These are phyloP conservation scores for Eurois occulta DNA, from an alignment of 2,888 invertebrate genomes.

Conservation along the genomic window DNA sequence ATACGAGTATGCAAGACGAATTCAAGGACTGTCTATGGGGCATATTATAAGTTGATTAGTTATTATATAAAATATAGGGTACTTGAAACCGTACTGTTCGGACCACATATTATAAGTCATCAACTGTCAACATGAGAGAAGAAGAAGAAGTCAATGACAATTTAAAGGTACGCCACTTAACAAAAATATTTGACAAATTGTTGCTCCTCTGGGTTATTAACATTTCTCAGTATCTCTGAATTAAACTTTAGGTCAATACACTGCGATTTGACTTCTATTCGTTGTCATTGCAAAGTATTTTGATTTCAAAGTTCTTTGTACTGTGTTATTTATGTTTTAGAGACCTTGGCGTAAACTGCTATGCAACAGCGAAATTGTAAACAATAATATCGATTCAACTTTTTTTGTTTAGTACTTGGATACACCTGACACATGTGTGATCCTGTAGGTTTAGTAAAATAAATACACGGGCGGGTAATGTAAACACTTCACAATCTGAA, in stretches of 20 bases:
- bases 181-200: constrained; percentile 2
- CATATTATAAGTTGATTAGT: neutral
- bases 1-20: neutral
- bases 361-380: constrained; percentile 2
- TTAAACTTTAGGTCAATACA: constrained; percentile 34
- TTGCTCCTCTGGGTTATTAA: constrained; percentile 31
- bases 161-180: neutral
- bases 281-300: constrained; percentile 43
- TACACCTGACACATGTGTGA: neutral
- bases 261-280: constrained; percentile 35
- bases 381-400: constrained; percentile 8
- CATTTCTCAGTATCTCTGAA: constrained; percentile 25
- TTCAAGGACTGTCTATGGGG: neutral
- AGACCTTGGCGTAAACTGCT: constrained; percentile 14
- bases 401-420: neutral
- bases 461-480: neutral
- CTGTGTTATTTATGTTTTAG: constrained; percentile 22
- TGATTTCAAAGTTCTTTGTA: constrained; percentile 44
- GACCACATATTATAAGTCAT: neutral
- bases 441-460: constrained; percentile 1
- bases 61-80: neutral
- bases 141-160: neutral
- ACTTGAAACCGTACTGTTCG: neutral
- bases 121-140: neutral
- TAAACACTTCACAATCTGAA: neutral